phyloP scores from a whole-genome alignment of 2,888 invertebrate species.

The Scaptomyza tumidula region DNA sequence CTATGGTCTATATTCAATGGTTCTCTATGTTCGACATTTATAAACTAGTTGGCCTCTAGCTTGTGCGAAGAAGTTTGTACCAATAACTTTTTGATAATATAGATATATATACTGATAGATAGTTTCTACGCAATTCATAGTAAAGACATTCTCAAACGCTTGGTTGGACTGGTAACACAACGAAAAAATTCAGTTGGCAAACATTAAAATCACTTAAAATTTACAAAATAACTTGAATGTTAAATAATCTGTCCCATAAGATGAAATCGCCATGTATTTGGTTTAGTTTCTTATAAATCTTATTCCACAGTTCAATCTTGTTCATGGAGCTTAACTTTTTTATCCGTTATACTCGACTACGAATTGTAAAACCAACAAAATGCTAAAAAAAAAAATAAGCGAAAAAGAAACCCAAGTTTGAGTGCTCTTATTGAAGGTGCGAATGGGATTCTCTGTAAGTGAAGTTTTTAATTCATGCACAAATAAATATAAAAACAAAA shows the following conservation, averaged over 20 bases:
- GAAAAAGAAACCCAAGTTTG: slow-evolving; percentile 30
- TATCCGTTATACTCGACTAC: slow-evolving; percentile 59
- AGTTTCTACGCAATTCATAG: too few relatives aligned
- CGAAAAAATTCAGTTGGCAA: too few relatives aligned
- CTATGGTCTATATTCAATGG: not conserved
- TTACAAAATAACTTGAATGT: not conserved
- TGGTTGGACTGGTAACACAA: too few relatives aligned
- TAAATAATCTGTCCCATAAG: too few relatives aligned
- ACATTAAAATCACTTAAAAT: too few relatives aligned
- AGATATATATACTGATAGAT: too few relatives aligned
- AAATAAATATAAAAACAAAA: too few relatives aligned
- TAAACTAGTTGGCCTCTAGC: too few relatives aligned
- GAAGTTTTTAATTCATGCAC: not conserved
- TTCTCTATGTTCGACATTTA: too few relatives aligned
- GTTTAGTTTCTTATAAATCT: not conserved
- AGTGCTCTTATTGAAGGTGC: not conserved
- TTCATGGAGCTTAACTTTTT: slow-evolving; percentile 60
- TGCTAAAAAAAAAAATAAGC: slow-evolving; percentile 49
- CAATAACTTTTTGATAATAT: too few relatives aligned
- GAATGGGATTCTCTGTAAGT: not conserved
- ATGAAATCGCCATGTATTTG: not conserved
- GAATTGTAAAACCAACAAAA: slow-evolving; percentile 60
- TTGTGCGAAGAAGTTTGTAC: too few relatives aligned
- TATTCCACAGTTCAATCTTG: slow-evolving; percentile 51
- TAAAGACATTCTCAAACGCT: too few relatives aligned